phyloP scores from a whole-genome alignment of 1,140 invertebrate genomes.

The Polypedilum vanderplanki region DNA sequence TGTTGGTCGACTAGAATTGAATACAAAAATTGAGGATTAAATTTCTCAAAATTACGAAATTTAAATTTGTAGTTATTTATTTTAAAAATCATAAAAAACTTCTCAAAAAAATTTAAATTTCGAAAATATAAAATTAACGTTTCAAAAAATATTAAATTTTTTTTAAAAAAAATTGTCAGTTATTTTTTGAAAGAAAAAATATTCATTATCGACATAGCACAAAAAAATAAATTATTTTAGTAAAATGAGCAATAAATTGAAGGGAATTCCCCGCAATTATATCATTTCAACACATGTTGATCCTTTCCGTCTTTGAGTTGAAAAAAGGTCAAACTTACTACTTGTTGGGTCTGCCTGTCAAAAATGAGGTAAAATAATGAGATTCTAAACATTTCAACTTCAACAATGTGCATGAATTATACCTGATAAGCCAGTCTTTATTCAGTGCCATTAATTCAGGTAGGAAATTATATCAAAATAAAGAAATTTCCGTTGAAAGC shows the following conservation, averaged over 20 bases:
- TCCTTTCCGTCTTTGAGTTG: conserved; percentile 67
- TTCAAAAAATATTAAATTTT: no score
- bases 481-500: neutral
- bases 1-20: conserved; percentile 73
- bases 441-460: neutral
- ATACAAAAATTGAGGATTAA: neutral
- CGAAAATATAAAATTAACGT: no score
- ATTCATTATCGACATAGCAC: no score
- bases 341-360: conserved; percentile 83
- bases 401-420: conserved; percentile 21
- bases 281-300: conserved; percentile 57
- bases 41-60: no score
- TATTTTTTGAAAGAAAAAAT: no score
- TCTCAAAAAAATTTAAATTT: no score
- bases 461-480: neutral
- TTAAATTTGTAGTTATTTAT: no score
- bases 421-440: conserved; percentile 21
- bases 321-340: neutral
- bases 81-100: no score
- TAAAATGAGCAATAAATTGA: neutral
- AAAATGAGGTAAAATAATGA: neutral
- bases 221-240: neutral
- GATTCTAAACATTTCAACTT: neutral
- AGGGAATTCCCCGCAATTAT: neutral
- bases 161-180: no score